Conservation (phyloP, 1,140 invertebrate genomes). For the Drosophila varians region DNA sequence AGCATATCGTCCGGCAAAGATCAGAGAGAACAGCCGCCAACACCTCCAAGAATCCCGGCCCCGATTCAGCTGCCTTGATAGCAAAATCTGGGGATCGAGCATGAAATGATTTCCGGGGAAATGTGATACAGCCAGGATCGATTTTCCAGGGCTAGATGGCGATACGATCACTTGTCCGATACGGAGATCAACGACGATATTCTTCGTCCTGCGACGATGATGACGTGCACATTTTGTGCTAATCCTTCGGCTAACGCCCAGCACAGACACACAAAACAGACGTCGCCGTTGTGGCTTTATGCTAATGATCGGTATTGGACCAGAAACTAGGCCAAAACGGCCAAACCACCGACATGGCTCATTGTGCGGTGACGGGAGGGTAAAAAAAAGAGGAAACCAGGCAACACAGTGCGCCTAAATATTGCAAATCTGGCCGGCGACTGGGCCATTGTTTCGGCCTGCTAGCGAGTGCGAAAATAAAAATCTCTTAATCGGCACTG, state of each 20-base stretch:
- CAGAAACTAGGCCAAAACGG: conserved; percentile 66
- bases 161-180: conserved; percentile 72
- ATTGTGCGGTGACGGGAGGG: conserved; percentile 65
- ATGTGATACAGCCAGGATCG: conserved; percentile 55
- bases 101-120: conserved; percentile 56
- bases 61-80: conserved; percentile 62
- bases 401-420: conserved; percentile 57
- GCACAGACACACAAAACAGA: conserved; percentile 52
- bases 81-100: conserved; percentile 54
- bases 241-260: conserved; percentile 73
- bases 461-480: conserved; percentile 71
- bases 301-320: conserved; percentile 74
- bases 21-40: conserved; percentile 28
- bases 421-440: conserved; percentile 71
- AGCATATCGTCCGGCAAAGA: conserved; percentile 23
- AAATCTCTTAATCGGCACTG: conserved; percentile 83
- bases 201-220: conserved; percentile 35
- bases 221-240: conserved; percentile 76
- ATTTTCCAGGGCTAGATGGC: conserved; percentile 39
- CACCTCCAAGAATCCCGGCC: conserved; percentile 7
- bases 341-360: conserved; percentile 66
- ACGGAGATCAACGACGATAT: conserved; percentile 48
- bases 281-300: conserved; percentile 81
- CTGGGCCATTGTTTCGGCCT: conserved; percentile 60
- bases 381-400: conserved; percentile 47